Evolutionary conservation across 2,113 vertebrate species (phyloP), one percentile per base, ranked within the genome.

Genomic region (Ammodytes marinus): DNA sequence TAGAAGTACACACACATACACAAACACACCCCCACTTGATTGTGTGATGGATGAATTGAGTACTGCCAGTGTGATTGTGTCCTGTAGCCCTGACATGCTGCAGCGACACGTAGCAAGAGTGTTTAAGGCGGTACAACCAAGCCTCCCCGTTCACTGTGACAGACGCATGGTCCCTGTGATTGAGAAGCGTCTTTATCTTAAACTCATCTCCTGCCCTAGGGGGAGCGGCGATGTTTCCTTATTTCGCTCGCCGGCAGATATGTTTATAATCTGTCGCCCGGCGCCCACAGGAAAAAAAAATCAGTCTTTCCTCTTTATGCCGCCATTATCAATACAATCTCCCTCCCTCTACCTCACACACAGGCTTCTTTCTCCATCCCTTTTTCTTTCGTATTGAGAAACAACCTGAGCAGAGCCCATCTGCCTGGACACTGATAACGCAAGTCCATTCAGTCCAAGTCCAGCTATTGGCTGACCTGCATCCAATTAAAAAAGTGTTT

Each of bases 401-500:
- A 88, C 85, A 84, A 86, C 75, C 77, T 80, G 74, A 86, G 73
- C 72, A 76, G 86, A 83, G 8, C 63, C 80, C 74, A 81, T 90
- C 85, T 91, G 86, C 88, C 68, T 79, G 72, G 79, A 82, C 84
- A 67, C 90, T 84, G 91, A 90, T 91, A 91, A 92, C 52, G 4
- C 68, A 74, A 15, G 70, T 79, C 80, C 69, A 77, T 87, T 92
- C 83, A 89, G 55, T n/a, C 59, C 43, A 55, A 66, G 77, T 90
- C 82, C 81, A 78, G 74, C 85, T 67, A 90, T 87, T 90, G 84
- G 77, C 77, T 88, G 85, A 92, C 73, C 74, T 83, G 65, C 54
- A 76, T 74, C 82, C 84, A 92, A 92, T 94, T 92, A 91, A 86
- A 83, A 84, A 77, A 80, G 69, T 81, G 84, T 86, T 91, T 82